Evolutionary conservation across 2,888 invertebrate species (phyloP), one percentile per base, ranked within the genome.

Genomic region (Stratiomys singularior): DNA sequence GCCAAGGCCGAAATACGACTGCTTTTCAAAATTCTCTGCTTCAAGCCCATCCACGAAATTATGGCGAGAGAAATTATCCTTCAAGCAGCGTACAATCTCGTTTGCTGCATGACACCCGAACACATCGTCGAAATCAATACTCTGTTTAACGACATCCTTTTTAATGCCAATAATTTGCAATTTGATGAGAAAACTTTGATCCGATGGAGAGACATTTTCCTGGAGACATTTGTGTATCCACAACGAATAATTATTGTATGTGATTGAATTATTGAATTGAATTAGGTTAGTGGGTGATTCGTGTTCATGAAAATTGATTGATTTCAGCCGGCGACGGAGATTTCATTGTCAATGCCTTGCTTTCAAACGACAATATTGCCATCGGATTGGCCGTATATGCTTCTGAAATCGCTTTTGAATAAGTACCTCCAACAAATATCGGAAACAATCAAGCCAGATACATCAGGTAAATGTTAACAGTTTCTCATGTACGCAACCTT

Each of bases 351-450:
- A 1, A 83, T 89, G 23, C 86, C 85, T 47, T 88, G 87, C 81
- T 91, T 91, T 88, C 88, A 88, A 80, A 90, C 91, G 69, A 91
- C 92, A 13, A 90, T 94, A 15, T 88, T 95, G 81, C 94, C 95
- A 0, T 89, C 90, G 71, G 95, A 95, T 83, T 95, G 95, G 95
- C 91, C 94, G 13, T 95, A 93, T 86, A 87, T 92, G 82, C 92
- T 93, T 30, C 89, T 94, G 27, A 86, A 86, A 64, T 76, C 67
- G n/a, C 64, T 80, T 37, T 60, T 80, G 23, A 69, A 86, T 93
- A 4, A 86, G 90, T 77, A 83, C 91, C 76, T 91, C 93, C 82
- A 88, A 90, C 71, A 88, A 88, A 81, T 88, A 87, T 81, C 89
- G 89, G 83, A 87, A 88, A 79, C 72, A 81, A 0, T 85, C 86